Evolutionary conservation across 1,140 invertebrate genomes (phyloP), one percentile per base, ranked within the genome.

Genomic region (Oscheius sp.): DNA sequence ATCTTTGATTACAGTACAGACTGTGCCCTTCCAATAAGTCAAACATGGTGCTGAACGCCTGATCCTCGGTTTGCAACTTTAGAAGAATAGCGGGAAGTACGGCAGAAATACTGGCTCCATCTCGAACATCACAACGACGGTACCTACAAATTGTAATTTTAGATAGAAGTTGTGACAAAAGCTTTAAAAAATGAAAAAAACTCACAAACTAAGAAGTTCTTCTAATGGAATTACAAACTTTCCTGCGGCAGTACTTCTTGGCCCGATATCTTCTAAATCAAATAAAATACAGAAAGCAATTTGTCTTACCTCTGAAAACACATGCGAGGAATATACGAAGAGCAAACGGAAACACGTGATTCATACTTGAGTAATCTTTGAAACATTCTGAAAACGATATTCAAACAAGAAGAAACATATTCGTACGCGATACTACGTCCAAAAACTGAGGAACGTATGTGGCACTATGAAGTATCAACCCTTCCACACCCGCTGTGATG

Each of bases 381-480:
- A 62, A 42, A 18, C 29, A 68, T 31, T 31, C 46, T 31, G 52
- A 4, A 61, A 62, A 3, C 20, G 1, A 1, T 34, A 49, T 20
- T 68, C 52, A 7, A 62, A 49, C 15, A 62, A 15, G 10, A 23
- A 59, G 34, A 58, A 28, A 13, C 10, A 15, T 29, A n/a, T 58
- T 65, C 36, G 10, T 23, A 67, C 64, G 64, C 7, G 28, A 4
- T 32, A 23, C 29, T 7, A 31, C n/a, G 26, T 63, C 29, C 55
- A 58, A 29, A 1, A 20, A 67, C 35, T 67, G 64, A 18, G 13
- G 28, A 67, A 67, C 36, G 31, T 36, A 63, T n/a, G 42, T 65
- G 45, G 75, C 81, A 64, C 68, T 84, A 42, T 81, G 80, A 28
- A 82, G 35, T 28, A 80, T 72, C 26, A 80, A 58, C 29, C 81